Evolutionary conservation across 2,113 vertebrate genomes (phyloP).

Genomic region (Lucifuga dentata): DNA sequence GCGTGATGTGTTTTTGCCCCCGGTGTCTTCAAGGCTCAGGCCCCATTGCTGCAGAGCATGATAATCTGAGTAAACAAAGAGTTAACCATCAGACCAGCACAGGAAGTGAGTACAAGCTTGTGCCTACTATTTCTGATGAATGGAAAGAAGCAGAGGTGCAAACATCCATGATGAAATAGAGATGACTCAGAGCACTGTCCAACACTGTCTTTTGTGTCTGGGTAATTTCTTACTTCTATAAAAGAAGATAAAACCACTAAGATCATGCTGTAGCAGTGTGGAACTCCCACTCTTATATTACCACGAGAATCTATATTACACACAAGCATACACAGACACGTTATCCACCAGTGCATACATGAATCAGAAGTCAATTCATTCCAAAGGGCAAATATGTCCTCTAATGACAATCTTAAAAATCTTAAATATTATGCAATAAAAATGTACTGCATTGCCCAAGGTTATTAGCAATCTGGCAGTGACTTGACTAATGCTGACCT

Average conservation of each 20-base stretch:
- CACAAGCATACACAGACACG: too few relatives aligned
- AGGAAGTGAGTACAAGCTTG: slow-evolving; percentile 62
- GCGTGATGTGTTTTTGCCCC: slow-evolving; percentile 20
- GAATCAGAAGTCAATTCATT: slow-evolving; percentile 30
- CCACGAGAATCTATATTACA: too few relatives aligned
- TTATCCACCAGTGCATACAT: neutral
- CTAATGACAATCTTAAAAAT: neutral
- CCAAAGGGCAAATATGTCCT: neutral
- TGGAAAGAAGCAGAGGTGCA: slow-evolving; percentile 35
- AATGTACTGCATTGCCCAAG: neutral
- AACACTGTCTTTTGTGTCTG: neutral
- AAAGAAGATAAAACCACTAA: too few relatives aligned
- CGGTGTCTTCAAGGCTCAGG: slow-evolving; percentile 19
- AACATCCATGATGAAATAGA: slow-evolving; percentile 25
- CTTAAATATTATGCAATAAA: neutral
- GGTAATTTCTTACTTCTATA: too few relatives aligned
- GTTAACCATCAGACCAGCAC: slow-evolving; percentile 50
- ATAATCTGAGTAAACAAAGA: slow-evolving; percentile 52
- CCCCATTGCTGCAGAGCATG: slow-evolving; percentile 57
- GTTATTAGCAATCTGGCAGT: neutral
- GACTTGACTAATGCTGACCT: neutral
- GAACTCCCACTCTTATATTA: too few relatives aligned
- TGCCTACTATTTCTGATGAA: slow-evolving; percentile 56
- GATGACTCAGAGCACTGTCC: slow-evolving; percentile 53
- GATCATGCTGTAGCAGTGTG: too few relatives aligned